These are phyloP conservation scores for Eleutherodactylus coqui DNA, from an alignment of 2,797 vertebrate species.

Conservation along the genomic window DNA sequence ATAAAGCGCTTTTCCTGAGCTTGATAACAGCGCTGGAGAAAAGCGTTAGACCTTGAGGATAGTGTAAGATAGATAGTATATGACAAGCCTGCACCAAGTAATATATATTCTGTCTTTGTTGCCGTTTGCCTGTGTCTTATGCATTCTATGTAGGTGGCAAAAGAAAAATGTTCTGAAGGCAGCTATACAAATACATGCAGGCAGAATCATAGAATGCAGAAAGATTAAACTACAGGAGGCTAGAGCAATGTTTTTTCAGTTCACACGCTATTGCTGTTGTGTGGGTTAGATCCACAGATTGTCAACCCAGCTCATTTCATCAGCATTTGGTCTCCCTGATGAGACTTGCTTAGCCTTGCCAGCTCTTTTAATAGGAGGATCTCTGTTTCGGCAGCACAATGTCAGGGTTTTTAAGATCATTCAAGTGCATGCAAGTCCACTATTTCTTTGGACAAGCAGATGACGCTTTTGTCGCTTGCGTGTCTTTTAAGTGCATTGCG, in stretches of 20 bases:
- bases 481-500: neutral
- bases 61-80: slow-evolving; percentile 59
- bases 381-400: slow-evolving; percentile 22
- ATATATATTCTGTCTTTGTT: slow-evolving; percentile 58
- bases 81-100: slow-evolving; percentile 54
- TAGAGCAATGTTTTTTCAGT: slow-evolving; percentile 26
- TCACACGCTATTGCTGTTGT: slow-evolving; percentile 19
- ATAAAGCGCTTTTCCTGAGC: slow-evolving; percentile 44
- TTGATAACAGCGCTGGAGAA: slow-evolving; percentile 47
- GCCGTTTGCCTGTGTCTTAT: slow-evolving; percentile 43
- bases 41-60: slow-evolving; percentile 57
- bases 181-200: slow-evolving; percentile 46
- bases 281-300: slow-evolving; percentile 37
- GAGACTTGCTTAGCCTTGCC: neutral
- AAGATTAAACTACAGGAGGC: slow-evolving; percentile 48
- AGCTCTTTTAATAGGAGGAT: slow-evolving; percentile 24
- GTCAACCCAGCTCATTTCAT: slow-evolving; percentile 28
- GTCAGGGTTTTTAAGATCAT: slow-evolving; percentile 1
- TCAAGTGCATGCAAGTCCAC: neutral
- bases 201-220: slow-evolving; percentile 35
- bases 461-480: neutral
- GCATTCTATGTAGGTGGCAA: slow-evolving; percentile 50
- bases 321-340: slow-evolving; percentile 49
- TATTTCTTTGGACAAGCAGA: neutral
- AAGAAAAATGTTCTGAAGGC: slow-evolving; percentile 51